These are phyloP conservation scores for Idaea biselata DNA, from an alignment of 2,888 invertebrate species.

Conservation along the genomic window DNA sequence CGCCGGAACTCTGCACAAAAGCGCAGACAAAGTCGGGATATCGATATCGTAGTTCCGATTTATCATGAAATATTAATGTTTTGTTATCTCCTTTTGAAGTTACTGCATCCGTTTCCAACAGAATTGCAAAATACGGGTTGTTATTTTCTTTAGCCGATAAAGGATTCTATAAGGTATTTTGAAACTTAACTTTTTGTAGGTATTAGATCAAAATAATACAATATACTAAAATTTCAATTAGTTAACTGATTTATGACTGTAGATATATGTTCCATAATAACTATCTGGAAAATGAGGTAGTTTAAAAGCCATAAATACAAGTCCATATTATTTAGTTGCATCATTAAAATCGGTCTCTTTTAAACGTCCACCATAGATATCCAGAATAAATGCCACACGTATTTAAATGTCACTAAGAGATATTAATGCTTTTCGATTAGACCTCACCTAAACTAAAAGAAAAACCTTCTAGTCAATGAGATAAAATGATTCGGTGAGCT, in stretches of 20 bases:
- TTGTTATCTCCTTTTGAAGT: conserved; percentile 63
- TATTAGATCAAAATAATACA: too few species aligned
- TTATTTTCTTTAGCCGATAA: background rate
- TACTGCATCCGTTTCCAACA: conserved; percentile 55
- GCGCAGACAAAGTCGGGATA: conserved; percentile 65
- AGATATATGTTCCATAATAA: background rate
- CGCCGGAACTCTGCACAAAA: conserved; percentile 73
- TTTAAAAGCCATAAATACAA: conserved; percentile 17
- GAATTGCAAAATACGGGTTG: conserved; percentile 10
- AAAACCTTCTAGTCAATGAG: conserved; percentile 48
- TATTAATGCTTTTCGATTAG: conserved; percentile 53
- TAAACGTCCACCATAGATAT: conserved; percentile 41
- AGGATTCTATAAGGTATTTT: background rate
- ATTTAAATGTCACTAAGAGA: conserved; percentile 53
- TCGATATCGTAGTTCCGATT: conserved; percentile 74
- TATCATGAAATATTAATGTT: conserved; percentile 72
- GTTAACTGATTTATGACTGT: background rate
- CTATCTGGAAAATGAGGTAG: background rate
- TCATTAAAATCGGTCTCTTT: conserved; percentile 41
- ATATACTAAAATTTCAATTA: too few species aligned
- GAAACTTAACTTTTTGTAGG: too few species aligned
- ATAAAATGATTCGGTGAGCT: conserved; percentile 42
- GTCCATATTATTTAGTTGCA: conserved; percentile 26
- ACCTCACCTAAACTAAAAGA: conserved; percentile 40
- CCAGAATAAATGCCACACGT: conserved; percentile 44